These are phyloP conservation scores for Stenopsyche tienmushanensis DNA, from an alignment of 1,140 invertebrate species.

Conservation along the genomic window DNA sequence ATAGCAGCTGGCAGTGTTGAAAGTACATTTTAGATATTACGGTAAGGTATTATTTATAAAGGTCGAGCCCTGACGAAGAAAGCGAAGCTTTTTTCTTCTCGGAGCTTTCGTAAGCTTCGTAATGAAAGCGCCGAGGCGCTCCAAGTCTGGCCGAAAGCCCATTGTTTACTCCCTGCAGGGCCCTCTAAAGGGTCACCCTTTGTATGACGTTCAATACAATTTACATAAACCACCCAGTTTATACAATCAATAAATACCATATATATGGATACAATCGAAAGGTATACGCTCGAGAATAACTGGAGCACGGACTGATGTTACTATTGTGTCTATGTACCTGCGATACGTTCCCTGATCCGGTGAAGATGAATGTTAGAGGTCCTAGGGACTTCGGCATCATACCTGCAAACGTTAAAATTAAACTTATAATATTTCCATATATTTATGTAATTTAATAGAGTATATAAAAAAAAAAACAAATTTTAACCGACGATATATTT, in stretches of 20 bases:
- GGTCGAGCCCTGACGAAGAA: conserved; percentile 8
- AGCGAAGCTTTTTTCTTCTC: neutral
- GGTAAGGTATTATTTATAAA: conserved; percentile 25
- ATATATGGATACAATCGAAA: too few relatives aligned
- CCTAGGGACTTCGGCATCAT: conserved; percentile 98
- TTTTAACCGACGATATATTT: too few relatives aligned
- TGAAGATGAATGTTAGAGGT: conserved; percentile 97
- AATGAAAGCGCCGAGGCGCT: conserved; percentile 16
- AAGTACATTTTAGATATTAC: conserved; percentile 20
- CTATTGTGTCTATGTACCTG: conserved; percentile 58
- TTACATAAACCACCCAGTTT: conserved; percentile 13
- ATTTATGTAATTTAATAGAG: neutral
- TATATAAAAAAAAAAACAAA: neutral
- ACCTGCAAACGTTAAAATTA: conserved; percentile 50
- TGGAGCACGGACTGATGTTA: too few relatives aligned
- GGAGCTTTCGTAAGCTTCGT: conserved; percentile 10
- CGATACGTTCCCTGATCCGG: conserved; percentile 85
- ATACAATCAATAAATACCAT: conserved; percentile 10
- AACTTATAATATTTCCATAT: conserved; percentile 3
- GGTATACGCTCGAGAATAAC: too few relatives aligned
- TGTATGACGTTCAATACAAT: neutral
- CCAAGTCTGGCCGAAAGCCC: neutral
- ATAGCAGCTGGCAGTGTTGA: conserved; percentile 3
- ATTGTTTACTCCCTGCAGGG: conserved; percentile 6
- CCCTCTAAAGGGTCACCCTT: neutral